Evolutionary conservation across 2,888 invertebrate species (phyloP).

Genomic region (Notodonta dromedarius): DNA sequence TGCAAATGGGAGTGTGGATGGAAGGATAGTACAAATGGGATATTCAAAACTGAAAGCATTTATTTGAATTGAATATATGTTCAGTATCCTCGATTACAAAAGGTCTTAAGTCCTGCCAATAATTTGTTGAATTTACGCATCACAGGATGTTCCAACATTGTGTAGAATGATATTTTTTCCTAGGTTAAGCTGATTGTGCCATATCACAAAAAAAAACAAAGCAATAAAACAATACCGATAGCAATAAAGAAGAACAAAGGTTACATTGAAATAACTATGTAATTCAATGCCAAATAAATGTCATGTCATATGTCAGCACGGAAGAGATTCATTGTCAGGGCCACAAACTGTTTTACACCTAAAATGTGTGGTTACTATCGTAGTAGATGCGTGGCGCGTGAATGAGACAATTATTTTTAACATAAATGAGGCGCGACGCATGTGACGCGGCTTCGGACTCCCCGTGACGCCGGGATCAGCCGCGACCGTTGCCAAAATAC

Average conservation of each 20-base stretch:
- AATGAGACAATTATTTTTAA: slow-evolving; percentile 83
- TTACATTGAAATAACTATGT: slow-evolving; percentile 26
- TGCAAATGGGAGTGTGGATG: not conserved
- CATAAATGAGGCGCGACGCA: slow-evolving; percentile 63
- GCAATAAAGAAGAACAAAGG: slow-evolving; percentile 15
- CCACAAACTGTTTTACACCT: slow-evolving; percentile 70
- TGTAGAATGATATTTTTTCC: too few relatives aligned
- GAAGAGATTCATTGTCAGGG: slow-evolving; percentile 68
- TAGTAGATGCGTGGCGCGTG: slow-evolving; percentile 71
- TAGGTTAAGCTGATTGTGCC: not conserved
- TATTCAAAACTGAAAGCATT: not conserved
- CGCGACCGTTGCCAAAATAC: slow-evolving; percentile 64
- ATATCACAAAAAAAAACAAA: too few relatives aligned
- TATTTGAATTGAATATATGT: too few relatives aligned
- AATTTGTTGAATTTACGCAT: too few relatives aligned
- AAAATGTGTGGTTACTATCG: slow-evolving; percentile 79
- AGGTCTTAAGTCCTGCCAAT: too few relatives aligned
- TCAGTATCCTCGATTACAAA: too few relatives aligned
- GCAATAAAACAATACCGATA: not conserved
- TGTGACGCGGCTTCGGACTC: slow-evolving; percentile 40
- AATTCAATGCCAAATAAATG: slow-evolving; percentile 46
- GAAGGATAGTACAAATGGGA: not conserved
- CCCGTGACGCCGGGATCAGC: slow-evolving; percentile 42
- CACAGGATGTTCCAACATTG: too few relatives aligned
- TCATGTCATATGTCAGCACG: slow-evolving; percentile 47